Conservation (phyloP, 1,140 invertebrate species). For the Samia ricini region DNA sequence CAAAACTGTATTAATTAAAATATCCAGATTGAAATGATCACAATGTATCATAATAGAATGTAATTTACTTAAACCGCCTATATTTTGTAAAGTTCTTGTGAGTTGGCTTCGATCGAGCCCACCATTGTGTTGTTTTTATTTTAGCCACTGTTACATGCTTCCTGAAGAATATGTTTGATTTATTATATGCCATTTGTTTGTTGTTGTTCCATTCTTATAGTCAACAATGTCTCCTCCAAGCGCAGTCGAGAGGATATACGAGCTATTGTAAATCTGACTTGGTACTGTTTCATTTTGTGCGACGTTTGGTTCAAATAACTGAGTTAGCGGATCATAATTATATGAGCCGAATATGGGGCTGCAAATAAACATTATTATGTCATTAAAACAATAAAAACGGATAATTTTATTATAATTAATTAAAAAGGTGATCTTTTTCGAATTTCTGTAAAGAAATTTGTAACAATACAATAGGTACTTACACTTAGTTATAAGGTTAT, state of each 20-base stretch:
- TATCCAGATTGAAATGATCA: no score
- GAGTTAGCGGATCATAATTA: constrained; percentile 41
- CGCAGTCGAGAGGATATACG: background rate
- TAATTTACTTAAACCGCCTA: background rate
- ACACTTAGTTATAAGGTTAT: no score
- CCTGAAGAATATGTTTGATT: constrained; percentile 3
- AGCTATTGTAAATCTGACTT: constrained; percentile 1
- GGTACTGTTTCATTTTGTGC: background rate
- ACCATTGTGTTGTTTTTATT: constrained; percentile 3
- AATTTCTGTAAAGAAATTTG: no score
- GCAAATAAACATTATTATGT: constrained; percentile 19
- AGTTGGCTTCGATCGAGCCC: background rate
- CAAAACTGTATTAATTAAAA: no score
- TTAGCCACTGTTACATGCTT: constrained; percentile 3
- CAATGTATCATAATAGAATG: background rate
- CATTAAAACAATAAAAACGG: no score
- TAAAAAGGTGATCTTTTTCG: no score
- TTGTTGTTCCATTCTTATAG: background rate
- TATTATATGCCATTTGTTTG: background rate
- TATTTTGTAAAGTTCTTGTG: constrained; percentile 13
- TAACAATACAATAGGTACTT: no score
- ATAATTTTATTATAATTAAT: no score
- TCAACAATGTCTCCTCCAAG: background rate
- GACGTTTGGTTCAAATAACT: constrained; percentile 24
- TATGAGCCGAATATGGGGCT: constrained; percentile 55